phyloP scores from a whole-genome alignment of 2,888 invertebrate genomes.

The Dasysyrphus albostriatus region DNA sequence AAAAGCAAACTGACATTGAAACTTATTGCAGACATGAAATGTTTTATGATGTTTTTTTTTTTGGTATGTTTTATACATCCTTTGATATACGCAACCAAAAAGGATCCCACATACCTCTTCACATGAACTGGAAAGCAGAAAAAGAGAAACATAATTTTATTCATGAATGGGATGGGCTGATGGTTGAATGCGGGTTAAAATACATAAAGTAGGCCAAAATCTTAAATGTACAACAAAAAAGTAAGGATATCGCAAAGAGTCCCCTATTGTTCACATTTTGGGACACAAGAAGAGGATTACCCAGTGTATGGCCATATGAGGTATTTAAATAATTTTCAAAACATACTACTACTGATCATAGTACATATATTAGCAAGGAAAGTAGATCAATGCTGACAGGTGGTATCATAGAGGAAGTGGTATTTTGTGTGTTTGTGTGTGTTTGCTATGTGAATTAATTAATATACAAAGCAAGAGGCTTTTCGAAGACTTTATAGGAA shows the following conservation, averaged over 20 bases:
- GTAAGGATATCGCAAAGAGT: constrained; percentile 16
- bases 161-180: constrained; percentile 12
- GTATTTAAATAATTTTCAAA: constrained; percentile 18
- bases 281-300: constrained; percentile 9
- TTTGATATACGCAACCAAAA: constrained; percentile 14
- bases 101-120: background rate
- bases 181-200: constrained; percentile 31
- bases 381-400: constrained; percentile 30
- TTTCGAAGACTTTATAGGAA: background rate
- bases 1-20: constrained; percentile 30
- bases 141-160: constrained; percentile 16
- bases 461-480: background rate
- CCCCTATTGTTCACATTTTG: constrained; percentile 23
- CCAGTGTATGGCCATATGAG: background rate
- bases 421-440: background rate
- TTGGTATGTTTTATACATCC: constrained; percentile 26
- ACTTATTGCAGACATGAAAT: constrained; percentile 37
- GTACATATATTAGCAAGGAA: background rate
- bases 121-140: constrained; percentile 3
- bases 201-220: constrained; percentile 25
- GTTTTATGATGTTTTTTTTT: constrained; percentile 23
- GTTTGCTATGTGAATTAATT: constrained; percentile 6
- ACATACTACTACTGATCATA: background rate
- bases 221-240: constrained; percentile 12
- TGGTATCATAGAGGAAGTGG: constrained; percentile 2